Evolutionary conservation across 2,113 vertebrate genomes (phyloP).

Genomic region (Dermatemys mawii): DNA sequence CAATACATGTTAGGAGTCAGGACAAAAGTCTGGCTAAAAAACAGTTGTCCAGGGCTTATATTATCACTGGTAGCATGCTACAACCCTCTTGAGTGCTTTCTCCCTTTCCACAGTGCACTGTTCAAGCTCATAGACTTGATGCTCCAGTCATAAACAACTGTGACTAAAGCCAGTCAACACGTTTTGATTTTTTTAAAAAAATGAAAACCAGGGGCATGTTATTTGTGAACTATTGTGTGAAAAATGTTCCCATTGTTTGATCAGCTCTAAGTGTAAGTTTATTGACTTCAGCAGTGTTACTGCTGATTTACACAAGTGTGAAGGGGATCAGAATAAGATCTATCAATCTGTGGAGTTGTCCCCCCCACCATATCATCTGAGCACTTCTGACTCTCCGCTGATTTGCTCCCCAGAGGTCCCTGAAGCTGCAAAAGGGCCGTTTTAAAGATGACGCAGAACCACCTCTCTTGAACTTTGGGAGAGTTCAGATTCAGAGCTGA

Average conservation of each 20-base stretch:
- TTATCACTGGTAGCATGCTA: neutral
- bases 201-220: neutral
- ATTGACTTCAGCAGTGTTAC: neutral
- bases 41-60: neutral
- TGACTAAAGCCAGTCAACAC: neutral
- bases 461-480: neutral
- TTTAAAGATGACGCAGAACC: neutral
- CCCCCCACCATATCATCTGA: neutral
- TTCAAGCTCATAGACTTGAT: neutral
- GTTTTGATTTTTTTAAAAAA: neutral
- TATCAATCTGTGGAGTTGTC: neutral
- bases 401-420: neutral
- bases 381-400: neutral
- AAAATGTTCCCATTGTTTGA: neutral
- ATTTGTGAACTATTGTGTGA: neutral
- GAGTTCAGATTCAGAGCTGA: neutral
- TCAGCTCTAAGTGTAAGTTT: neutral
- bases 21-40: neutral
- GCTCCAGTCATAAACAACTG: neutral
- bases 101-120: neutral
- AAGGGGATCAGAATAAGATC: neutral
- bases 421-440: neutral
- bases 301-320: neutral
- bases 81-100: neutral
- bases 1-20: neutral